These are phyloP conservation scores for Malachius bipustulatus DNA, from an alignment of 2,888 invertebrate species.

Conservation along the genomic window DNA sequence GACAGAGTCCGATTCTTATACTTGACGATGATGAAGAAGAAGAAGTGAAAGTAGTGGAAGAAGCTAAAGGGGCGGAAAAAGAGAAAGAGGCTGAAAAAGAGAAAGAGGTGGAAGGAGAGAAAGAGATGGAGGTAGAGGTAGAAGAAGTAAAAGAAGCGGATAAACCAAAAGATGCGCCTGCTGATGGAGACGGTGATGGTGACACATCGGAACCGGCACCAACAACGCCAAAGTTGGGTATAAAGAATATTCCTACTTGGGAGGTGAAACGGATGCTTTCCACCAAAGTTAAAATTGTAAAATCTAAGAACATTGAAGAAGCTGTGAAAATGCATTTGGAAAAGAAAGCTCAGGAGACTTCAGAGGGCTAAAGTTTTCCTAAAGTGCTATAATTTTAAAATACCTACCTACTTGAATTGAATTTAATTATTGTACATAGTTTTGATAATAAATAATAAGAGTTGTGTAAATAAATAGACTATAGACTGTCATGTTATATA, in stretches of 20 bases:
- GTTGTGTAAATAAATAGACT: too few species aligned
- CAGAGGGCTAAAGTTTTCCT: too few species aligned
- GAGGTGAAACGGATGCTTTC: conserved; percentile 20
- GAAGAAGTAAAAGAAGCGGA: conserved; percentile 12
- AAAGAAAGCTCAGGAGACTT: too few species aligned
- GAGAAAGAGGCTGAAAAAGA: neutral
- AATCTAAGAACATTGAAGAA: conserved; percentile 19
- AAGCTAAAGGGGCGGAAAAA: conserved; percentile 13
- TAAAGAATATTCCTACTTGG: conserved; percentile 12
- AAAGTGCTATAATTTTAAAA: too few species aligned
- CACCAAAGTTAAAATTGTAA: conserved; percentile 18
- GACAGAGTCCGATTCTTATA: too few species aligned
- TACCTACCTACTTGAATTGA: too few species aligned
- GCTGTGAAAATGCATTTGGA: conserved; percentile 17
- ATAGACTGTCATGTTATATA: too few species aligned
- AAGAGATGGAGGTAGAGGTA: conserved; percentile 4
- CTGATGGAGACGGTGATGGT: neutral
- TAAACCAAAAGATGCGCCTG: conserved; percentile 7
- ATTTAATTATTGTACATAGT: too few species aligned
- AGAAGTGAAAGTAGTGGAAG: neutral
- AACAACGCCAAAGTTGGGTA: conserved; percentile 7
- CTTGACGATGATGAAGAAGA: neutral
- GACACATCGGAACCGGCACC: conserved; percentile 5
- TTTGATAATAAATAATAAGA: too few species aligned
- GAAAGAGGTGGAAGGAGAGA: neutral